Evolutionary conservation across 2,797 vertebrate genomes (phyloP).

Genomic region (Centropyge bicolor): DNA sequence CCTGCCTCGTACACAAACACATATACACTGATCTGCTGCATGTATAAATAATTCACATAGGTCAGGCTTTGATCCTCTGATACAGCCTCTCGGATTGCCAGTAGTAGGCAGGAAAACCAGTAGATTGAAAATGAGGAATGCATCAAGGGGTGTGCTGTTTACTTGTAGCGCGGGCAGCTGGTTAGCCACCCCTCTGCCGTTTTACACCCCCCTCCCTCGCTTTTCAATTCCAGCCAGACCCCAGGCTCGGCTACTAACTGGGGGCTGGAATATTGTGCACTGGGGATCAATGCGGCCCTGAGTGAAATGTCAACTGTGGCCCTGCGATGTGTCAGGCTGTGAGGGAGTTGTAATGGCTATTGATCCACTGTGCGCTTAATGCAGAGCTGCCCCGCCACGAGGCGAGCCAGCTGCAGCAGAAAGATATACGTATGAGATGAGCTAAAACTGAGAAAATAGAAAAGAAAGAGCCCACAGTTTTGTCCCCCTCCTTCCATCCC

Average conservation of each 20-base stretch:
- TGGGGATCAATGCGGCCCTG: slow-evolving; percentile 96
- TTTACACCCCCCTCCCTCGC: slow-evolving; percentile 82
- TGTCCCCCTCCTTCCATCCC: slow-evolving; percentile 90
- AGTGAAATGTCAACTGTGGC: slow-evolving; percentile 97
- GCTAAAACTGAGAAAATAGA: slow-evolving; percentile 96
- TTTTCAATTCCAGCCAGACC: slow-evolving; percentile 93
- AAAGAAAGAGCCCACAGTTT: slow-evolving; percentile 82
- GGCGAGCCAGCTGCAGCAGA: slow-evolving; percentile 92
- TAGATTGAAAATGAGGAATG: slow-evolving; percentile 90
- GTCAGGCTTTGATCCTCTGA: slow-evolving; percentile 88
- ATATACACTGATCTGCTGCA: slow-evolving; percentile 53
- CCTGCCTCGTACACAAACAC: slow-evolving; percentile 77
- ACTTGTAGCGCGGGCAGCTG: slow-evolving; percentile 91
- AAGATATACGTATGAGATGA: slow-evolving; percentile 91
- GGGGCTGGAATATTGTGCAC: slow-evolving; percentile 94
- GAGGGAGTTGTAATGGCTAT: slow-evolving; percentile 99
- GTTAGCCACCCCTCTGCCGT: slow-evolving; percentile 87
- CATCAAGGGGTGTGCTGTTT: slow-evolving; percentile 91
- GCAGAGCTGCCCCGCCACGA: slow-evolving; percentile 89
- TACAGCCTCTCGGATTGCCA: slow-evolving; percentile 83
- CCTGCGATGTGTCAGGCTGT: slow-evolving; percentile 97
- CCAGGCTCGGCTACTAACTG: slow-evolving; percentile 90
- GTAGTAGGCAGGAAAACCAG: slow-evolving; percentile 90
- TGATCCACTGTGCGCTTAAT: slow-evolving; percentile 99
- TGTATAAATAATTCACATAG: slow-evolving; percentile 83